Percentiles rank a stretch among this genome's conserved stretches.
Evolutionary conservation across 37 sponge, comb jelly and placozoan genomes (phyloP).

Genomic region (Ianthella basta): DNA sequence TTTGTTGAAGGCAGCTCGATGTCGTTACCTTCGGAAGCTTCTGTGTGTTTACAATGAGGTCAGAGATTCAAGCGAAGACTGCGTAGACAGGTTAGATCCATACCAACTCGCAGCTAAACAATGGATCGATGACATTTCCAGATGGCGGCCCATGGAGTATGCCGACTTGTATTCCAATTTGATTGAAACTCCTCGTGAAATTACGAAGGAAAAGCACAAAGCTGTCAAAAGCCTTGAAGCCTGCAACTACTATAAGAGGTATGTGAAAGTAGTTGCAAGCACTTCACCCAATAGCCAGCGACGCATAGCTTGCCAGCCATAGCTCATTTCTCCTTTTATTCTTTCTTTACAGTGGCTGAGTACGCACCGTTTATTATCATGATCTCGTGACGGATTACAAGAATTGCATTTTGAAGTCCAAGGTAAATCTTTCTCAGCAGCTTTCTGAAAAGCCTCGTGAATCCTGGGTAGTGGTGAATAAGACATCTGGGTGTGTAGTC

Average conservation of each 20-base stretch:
- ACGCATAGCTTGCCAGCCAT: too few species aligned
- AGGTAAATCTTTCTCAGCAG: conserved; percentile 29
- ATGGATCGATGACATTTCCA: conserved; percentile 28
- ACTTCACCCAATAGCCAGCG: background rate
- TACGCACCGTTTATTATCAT: background rate
- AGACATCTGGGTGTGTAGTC: conserved; percentile 2
- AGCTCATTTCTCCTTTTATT: too few species aligned
- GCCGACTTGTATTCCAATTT: background rate
- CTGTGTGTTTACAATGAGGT: background rate
- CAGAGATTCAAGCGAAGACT: conserved; percentile 3
- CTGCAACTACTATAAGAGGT: conserved; percentile 35
- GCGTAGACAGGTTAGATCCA: conserved; percentile 27
- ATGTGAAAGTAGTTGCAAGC: background rate
- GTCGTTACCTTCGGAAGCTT: background rate
- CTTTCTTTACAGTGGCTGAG: background rate
- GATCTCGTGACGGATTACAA: background rate
- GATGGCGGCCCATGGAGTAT: conserved; percentile 11
- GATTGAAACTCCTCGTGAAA: conserved; percentile 23
- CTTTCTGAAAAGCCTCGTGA: conserved; percentile 10
- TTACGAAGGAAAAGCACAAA: conserved; percentile 28
- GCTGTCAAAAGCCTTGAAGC: conserved; percentile 38
- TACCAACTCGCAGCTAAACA: conserved; percentile 14
- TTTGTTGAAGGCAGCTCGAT: background rate
- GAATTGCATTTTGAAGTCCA: conserved; percentile 11
- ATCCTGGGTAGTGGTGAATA: conserved; percentile 15